Evolutionary conservation across 2,888 invertebrate genomes (phyloP).

Genomic region (Thymelicus lineola): DNA sequence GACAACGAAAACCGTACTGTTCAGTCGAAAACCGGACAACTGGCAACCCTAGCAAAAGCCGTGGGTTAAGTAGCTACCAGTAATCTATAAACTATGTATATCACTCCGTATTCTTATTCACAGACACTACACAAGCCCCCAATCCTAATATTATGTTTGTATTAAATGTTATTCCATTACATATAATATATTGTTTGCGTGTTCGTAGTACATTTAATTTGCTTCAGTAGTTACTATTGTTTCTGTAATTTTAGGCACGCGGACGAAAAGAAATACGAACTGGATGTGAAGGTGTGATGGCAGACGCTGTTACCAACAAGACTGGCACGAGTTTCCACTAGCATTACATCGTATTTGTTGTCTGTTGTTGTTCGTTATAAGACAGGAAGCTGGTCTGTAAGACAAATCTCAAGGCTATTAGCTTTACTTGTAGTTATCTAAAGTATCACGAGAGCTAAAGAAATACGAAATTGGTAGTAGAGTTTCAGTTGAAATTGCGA

Average conservation of each 20-base stretch:
- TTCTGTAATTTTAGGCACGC: constrained; percentile 68
- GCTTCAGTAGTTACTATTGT: constrained; percentile 12
- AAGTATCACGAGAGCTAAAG: background rate
- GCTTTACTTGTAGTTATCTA: background rate
- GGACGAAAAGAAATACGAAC: constrained; percentile 76
- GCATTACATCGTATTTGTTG: constrained; percentile 19
- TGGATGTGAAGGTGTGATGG: constrained; percentile 73
- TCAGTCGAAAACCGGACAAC: no score
- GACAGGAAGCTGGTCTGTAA: constrained; percentile 15
- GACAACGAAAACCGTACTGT: no score
- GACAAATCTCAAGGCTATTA: constrained; percentile 23
- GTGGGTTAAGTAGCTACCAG: no score
- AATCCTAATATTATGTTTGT: background rate
- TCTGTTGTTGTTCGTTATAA: constrained; percentile 9
- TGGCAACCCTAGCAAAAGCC: no score
- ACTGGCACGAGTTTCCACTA: constrained; percentile 1
- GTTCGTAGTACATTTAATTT: background rate
- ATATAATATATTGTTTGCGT: background rate
- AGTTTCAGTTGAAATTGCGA: background rate
- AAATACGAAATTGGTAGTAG: no score
- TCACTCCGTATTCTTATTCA: no score
- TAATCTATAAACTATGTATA: no score
- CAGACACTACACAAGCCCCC: background rate
- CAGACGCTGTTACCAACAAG: background rate
- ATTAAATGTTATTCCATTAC: background rate